These are phyloP conservation scores for Sebastes wilsoni DNA, from an alignment of 2,797 vertebrate genomes.

Conservation along the genomic window DNA sequence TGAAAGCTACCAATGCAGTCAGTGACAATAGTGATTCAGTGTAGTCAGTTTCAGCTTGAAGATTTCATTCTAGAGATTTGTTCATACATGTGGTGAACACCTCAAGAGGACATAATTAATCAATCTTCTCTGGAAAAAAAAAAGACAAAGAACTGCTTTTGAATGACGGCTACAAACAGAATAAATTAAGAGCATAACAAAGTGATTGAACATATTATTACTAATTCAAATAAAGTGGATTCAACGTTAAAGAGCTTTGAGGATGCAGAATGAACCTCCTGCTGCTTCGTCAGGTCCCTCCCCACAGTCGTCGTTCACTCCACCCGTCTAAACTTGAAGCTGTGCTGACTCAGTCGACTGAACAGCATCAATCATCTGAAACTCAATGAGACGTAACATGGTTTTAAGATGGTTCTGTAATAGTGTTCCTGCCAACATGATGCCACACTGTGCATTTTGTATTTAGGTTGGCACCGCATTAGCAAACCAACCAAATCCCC, in stretches of 20 bases:
- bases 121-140: not conserved
- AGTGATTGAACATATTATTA: not conserved
- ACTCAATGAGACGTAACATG: slow-evolving; percentile 22
- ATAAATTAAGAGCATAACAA: not conserved
- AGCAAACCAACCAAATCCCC: not conserved
- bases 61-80: not conserved
- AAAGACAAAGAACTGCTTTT: not conserved
- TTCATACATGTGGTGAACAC: not conserved
- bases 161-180: not conserved
- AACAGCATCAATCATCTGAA: slow-evolving; percentile 24
- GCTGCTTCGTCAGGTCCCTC: not conserved
- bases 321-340: slow-evolving; percentile 1
- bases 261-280: not conserved
- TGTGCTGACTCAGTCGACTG: slow-evolving; percentile 13
- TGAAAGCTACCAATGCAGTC: not conserved
- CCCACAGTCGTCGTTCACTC: slow-evolving; percentile 1
- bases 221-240: not conserved
- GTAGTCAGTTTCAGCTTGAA: not conserved
- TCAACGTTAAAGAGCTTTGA: not conserved
- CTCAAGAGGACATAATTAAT: not conserved
- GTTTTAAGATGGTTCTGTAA: slow-evolving; percentile 20
- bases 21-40: not conserved
- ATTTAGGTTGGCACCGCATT: slow-evolving; percentile 20
- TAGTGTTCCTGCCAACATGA: not conserved
- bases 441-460: not conserved